Evolutionary conservation across 2,888 invertebrate species (phyloP).

Genomic region (Harmothoe impar): DNA sequence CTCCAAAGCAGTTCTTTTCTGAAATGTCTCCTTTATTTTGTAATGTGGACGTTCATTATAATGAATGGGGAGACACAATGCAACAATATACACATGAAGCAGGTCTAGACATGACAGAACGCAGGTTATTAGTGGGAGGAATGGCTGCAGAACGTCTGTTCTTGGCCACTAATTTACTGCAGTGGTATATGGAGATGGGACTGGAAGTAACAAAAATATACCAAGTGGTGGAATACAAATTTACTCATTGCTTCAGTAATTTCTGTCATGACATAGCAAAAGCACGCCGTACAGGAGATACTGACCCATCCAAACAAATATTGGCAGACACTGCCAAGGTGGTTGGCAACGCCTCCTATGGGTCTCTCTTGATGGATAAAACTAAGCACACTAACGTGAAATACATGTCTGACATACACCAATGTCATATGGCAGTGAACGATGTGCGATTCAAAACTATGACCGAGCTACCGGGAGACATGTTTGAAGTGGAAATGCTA

Average conservation of each 20-base stretch:
- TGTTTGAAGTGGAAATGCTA: slow-evolving; percentile 6
- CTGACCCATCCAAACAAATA: not conserved
- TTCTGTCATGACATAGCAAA: not conserved
- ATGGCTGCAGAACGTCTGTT: not conserved
- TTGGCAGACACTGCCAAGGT: not conserved
- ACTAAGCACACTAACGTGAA: not conserved
- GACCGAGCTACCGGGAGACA: not conserved
- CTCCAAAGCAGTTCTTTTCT: not conserved
- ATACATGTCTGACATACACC: not conserved
- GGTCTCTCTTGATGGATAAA: not conserved
- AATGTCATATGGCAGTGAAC: not conserved
- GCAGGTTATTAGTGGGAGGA: not conserved
- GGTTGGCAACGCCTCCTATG: slow-evolving; percentile 3
- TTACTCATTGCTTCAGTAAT: not conserved
- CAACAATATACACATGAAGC: not conserved
- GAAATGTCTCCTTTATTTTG: slow-evolving; percentile 26
- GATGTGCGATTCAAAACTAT: not conserved
- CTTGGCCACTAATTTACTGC: not conserved
- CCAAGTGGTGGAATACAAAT: not conserved
- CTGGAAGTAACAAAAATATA: not conserved
- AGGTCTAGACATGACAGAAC: not conserved
- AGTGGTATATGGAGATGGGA: slow-evolving; percentile 7
- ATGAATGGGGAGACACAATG: not conserved
- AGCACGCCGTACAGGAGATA: not conserved
- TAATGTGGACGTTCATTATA: not conserved